Percentiles rank a stretch among this genome's conserved stretches.
Evolutionary conservation across 1,140 invertebrate genomes (phyloP).

Genomic region (Ostrea edulis): DNA sequence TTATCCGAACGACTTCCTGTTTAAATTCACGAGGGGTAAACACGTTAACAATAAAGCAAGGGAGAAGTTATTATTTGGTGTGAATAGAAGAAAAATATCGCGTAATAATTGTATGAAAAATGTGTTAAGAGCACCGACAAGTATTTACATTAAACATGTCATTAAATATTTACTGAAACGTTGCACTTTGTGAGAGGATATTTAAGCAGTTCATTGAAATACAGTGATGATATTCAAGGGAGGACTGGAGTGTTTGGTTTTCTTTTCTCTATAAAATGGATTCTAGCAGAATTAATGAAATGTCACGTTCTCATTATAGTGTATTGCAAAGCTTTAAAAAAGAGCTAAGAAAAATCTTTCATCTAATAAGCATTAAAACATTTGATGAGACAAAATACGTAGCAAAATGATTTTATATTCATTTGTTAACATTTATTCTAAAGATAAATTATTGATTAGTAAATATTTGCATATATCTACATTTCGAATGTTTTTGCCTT

Average conservation of each 20-base stretch:
- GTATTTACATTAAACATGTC: conserved; percentile 22
- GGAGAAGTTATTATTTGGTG: conserved; percentile 16
- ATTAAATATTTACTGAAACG: conserved; percentile 10
- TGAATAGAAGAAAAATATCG: conserved; percentile 23
- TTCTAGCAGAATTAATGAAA: no score
- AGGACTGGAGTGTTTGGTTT: background rate
- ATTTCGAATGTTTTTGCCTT: no score
- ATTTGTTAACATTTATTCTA: no score
- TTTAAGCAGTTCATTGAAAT: background rate
- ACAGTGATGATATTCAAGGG: background rate
- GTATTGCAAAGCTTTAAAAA: no score
- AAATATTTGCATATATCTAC: no score
- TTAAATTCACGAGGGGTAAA: conserved; percentile 20
- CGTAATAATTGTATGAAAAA: conserved; percentile 3
- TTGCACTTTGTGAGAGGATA: background rate
- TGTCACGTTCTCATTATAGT: no score
- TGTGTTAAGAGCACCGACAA: background rate
- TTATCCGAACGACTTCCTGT: conserved; percentile 32
- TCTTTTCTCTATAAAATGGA: no score
- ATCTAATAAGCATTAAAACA: no score
- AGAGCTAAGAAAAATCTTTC: no score
- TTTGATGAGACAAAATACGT: no score
- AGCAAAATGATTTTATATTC: no score
- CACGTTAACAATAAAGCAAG: background rate
- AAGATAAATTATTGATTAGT: no score